A percentile compares a stretch with the other conserved stretches of the same genome.
Evolutionary conservation across 2,113 vertebrate species (phyloP).

Genomic region (Colius striatus): DNA sequence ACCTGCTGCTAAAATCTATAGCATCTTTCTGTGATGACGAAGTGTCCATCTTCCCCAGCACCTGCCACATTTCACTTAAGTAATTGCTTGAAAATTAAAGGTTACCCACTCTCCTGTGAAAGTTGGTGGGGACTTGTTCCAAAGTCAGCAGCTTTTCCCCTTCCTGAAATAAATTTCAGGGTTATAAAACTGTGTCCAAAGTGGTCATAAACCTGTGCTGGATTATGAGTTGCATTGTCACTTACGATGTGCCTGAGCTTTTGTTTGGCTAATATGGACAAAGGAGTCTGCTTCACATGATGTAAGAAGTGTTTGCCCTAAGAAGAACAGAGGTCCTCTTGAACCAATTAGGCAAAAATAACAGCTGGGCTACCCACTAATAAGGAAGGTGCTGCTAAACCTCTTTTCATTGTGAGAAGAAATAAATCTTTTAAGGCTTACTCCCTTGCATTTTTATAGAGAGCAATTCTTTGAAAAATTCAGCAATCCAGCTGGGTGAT

Average conservation of each 20-base stretch:
- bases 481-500: constrained; percentile 69
- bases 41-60: not conserved
- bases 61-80: constrained; percentile 18
- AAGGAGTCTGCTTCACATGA: constrained; percentile 67
- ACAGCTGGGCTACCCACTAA: constrained; percentile 74
- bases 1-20: constrained; percentile 35
- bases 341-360: constrained; percentile 75
- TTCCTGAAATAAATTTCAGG: constrained; percentile 49
- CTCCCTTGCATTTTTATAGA: constrained; percentile 74
- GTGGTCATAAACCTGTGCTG: constrained; percentile 52
- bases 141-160: constrained; percentile 27
- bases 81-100: constrained; percentile 54
- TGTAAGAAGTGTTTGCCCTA: constrained; percentile 74
- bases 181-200: constrained; percentile 56
- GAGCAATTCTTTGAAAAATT: constrained; percentile 72
- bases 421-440: constrained; percentile 74
- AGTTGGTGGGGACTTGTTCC: not conserved
- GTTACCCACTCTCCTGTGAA: not conserved
- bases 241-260: constrained; percentile 52
- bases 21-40: not conserved
- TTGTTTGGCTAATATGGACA: constrained; percentile 70
- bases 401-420: constrained; percentile 74
- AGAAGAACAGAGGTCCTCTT: constrained; percentile 73
- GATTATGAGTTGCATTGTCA: constrained; percentile 51
- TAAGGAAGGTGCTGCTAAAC: constrained; percentile 73